phyloP scores from a whole-genome alignment of 1,140 invertebrate species.

The Conus betulinus region DNA sequence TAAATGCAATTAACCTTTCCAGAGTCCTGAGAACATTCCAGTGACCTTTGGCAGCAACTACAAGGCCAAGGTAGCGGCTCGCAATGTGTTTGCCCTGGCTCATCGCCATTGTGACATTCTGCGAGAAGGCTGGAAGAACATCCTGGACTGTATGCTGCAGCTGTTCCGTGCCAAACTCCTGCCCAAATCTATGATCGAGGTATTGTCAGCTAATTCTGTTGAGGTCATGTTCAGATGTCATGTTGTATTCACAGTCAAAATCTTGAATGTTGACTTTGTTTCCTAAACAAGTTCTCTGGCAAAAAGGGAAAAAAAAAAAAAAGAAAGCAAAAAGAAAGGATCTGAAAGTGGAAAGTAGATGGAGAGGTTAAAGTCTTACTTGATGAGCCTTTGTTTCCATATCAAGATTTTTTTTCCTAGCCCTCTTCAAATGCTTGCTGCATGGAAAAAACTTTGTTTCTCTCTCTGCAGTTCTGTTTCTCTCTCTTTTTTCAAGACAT shows the following conservation, averaged over 20 bases:
- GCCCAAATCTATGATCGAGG: constrained; percentile 84
- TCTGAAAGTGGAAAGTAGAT: too few species aligned
- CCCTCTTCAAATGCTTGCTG: too few species aligned
- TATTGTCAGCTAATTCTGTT: constrained; percentile 47
- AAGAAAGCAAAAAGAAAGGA: too few species aligned
- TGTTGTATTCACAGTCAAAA: too few species aligned
- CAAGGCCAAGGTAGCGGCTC: constrained; percentile 89
- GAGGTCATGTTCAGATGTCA: too few species aligned
- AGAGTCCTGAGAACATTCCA: constrained; percentile 77
- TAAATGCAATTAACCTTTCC: background rate
- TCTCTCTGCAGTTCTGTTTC: too few species aligned
- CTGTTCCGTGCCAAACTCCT: constrained; percentile 90
- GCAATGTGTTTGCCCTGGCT: constrained; percentile 88
- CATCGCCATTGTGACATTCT: constrained; percentile 94
- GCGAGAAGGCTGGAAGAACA: constrained; percentile 95
- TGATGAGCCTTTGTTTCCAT: too few species aligned
- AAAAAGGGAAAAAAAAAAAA: too few species aligned
- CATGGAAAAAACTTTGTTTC: too few species aligned
- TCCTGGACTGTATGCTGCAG: constrained; percentile 92
- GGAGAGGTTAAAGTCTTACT: background rate
- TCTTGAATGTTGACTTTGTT: background rate
- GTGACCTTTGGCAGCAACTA: constrained; percentile 86
- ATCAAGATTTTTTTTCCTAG: too few species aligned
- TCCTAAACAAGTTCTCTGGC: too few species aligned
- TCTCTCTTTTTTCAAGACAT: background rate